These are phyloP conservation scores for Sebastes vulpes DNA, from an alignment of 2,797 vertebrate species.

Conservation along the genomic window DNA sequence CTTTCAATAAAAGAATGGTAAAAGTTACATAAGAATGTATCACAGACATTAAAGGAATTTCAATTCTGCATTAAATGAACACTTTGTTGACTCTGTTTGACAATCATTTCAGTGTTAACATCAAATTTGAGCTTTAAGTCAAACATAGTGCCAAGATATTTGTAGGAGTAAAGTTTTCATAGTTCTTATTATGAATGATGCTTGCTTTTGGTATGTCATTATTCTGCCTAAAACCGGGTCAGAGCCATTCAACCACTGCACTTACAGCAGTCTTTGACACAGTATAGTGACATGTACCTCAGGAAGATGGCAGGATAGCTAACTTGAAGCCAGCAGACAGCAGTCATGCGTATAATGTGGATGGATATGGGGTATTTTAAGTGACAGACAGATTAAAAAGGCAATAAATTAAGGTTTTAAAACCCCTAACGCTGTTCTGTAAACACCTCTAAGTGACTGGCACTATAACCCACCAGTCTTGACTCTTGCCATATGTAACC, in stretches of 20 bases:
- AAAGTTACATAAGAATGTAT: no score
- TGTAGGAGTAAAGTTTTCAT: no score
- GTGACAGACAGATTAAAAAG: not conserved
- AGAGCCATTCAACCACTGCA: constrained; percentile 17
- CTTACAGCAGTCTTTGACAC: not conserved
- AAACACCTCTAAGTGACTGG: not conserved
- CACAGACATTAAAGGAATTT: no score
- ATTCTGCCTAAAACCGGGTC: constrained; percentile 1
- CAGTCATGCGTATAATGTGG: constrained; percentile 39
- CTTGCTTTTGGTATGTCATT: no score
- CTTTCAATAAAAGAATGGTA: no score
- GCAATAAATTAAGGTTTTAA: not conserved
- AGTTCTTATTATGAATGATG: no score
- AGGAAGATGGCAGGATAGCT: not conserved
- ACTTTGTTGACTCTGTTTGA: no score
- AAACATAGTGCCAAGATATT: no score
- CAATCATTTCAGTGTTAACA: no score
- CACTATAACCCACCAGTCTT: not conserved
- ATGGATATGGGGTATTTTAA: not conserved
- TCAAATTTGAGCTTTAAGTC: no score
- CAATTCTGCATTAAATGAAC: no score
- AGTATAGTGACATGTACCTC: not conserved
- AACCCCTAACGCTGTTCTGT: not conserved
- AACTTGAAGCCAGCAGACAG: constrained; percentile 8
- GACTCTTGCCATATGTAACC: not conserved